Conservation (phyloP, 2,797 vertebrate species). For the Typhlichthys subterraneus region DNA sequence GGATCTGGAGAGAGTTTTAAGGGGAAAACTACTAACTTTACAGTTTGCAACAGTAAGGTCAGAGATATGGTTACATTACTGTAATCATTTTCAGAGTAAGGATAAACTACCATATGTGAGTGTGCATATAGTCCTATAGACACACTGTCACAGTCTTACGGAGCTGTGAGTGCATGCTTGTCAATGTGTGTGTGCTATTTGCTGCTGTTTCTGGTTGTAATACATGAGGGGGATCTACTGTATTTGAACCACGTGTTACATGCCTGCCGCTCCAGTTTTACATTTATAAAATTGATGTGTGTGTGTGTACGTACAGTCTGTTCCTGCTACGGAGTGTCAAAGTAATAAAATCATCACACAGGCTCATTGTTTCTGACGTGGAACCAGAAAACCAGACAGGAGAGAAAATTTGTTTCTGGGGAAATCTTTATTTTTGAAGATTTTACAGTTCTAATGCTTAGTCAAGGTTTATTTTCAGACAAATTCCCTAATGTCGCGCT, state of each 20-base stretch:
- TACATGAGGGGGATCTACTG: constrained; percentile 40
- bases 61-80: too few relatives aligned
- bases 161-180: neutral
- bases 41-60: too few relatives aligned
- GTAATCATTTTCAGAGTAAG: too few relatives aligned
- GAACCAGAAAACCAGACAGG: constrained; percentile 42
- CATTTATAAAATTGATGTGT: constrained; percentile 51
- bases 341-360: constrained; percentile 70
- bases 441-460: constrained; percentile 34
- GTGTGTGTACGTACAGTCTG: constrained; percentile 23
- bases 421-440: neutral
- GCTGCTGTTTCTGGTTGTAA: constrained; percentile 60
- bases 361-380: constrained; percentile 64
- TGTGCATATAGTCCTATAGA: neutral
- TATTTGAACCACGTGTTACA: constrained; percentile 68
- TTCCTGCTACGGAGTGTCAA: constrained; percentile 48
- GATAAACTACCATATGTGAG: neutral
- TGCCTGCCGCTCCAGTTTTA: constrained; percentile 58
- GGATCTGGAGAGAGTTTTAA: too few relatives aligned
- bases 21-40: too few relatives aligned
- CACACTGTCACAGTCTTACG: too few relatives aligned
- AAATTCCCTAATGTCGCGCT: constrained; percentile 47
- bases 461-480: constrained; percentile 56
- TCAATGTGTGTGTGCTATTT: constrained; percentile 19
- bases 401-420: neutral